These are phyloP conservation scores for Theristicus caerulescens DNA, from an alignment of 2,113 vertebrate species.

Conservation along the genomic window DNA sequence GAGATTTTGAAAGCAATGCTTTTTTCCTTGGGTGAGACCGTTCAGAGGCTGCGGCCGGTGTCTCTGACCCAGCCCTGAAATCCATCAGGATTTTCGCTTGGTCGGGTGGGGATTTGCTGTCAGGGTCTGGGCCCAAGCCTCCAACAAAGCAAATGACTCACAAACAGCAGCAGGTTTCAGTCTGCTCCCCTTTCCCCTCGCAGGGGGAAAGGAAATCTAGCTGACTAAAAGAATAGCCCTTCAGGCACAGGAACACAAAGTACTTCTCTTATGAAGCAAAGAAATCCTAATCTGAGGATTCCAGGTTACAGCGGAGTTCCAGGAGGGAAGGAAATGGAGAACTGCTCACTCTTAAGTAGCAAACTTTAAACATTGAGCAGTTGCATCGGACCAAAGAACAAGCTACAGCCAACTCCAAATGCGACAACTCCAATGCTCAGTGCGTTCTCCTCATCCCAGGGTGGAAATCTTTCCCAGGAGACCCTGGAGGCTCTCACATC, in stretches of 20 bases:
- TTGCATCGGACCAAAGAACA: background rate
- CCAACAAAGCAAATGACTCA: background rate
- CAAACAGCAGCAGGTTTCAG: background rate
- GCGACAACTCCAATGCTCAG: rapidly evolving
- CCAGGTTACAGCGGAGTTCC: background rate
- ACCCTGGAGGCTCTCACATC: background rate
- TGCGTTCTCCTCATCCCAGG: background rate
- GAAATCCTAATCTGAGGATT: background rate
- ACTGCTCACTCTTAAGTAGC: background rate
- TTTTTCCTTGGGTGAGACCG: background rate
- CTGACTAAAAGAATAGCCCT: background rate
- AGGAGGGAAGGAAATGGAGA: background rate
- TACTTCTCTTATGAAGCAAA: background rate
- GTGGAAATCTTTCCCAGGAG: background rate
- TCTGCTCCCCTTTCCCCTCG: background rate
- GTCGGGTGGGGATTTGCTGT: background rate
- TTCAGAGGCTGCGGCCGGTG: background rate
- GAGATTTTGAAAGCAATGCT: background rate
- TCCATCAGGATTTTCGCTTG: rapidly evolving
- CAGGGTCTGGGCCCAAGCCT: background rate
- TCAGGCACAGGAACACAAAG: background rate
- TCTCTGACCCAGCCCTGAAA: background rate
- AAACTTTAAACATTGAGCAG: background rate
- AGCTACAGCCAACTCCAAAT: background rate
- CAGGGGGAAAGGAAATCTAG: background rate